Conservation (phyloP, 2,113 vertebrate species). For the Dolichallabes microphthalmus region DNA sequence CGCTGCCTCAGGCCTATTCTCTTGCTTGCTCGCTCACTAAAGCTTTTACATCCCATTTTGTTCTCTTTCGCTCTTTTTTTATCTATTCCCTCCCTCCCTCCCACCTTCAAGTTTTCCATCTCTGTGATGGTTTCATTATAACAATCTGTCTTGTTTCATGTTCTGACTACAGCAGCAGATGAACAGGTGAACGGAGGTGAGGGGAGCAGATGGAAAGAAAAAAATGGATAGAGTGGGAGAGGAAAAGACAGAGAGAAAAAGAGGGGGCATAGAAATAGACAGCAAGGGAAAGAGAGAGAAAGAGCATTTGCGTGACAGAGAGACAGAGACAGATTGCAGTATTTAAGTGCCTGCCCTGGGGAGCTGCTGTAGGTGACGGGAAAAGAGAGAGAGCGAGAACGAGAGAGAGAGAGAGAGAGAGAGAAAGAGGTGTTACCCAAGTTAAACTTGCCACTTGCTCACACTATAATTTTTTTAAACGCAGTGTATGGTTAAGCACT, state of each 20-base stretch:
- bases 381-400: neutral
- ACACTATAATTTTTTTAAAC: conserved; percentile 17
- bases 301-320: conserved; percentile 38
- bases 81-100: neutral
- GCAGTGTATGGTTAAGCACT: neutral
- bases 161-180: conserved; percentile 30
- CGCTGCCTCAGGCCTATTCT: conserved; percentile 15
- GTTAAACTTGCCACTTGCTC: conserved; percentile 15
- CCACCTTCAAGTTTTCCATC: conserved; percentile 10
- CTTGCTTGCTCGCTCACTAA: neutral
- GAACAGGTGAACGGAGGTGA: conserved; percentile 40
- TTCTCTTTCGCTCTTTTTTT: neutral
- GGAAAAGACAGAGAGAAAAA: conserved; percentile 16
- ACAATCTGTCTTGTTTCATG: conserved; percentile 40
- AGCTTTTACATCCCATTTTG: conserved; percentile 17
- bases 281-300: conserved; percentile 22
- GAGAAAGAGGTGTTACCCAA: conserved; percentile 29
- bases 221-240: conserved; percentile 8
- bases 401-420: conserved; percentile 8
- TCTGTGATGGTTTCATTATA: conserved; percentile 27
- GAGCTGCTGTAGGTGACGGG: conserved; percentile 68
- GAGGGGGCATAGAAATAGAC: conserved; percentile 44
- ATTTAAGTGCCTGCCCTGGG: conserved; percentile 74
- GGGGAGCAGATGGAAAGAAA: conserved; percentile 26
- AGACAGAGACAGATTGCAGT: conserved; percentile 76